phyloP scores from a whole-genome alignment of 2,888 invertebrate genomes.

The Andrena trimmerana region DNA sequence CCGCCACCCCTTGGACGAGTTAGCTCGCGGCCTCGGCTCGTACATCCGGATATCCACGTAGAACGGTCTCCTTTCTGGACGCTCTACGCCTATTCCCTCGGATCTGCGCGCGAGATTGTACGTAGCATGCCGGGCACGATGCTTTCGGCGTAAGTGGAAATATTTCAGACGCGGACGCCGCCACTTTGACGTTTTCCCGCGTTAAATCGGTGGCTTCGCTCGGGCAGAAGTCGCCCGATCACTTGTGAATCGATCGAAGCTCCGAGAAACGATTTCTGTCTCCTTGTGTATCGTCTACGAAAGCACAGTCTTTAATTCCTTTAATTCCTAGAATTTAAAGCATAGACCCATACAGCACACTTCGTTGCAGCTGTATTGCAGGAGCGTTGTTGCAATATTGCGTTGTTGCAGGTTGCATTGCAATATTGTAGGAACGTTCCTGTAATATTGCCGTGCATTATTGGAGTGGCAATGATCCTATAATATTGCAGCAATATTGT shows the following conservation, averaged over 20 bases:
- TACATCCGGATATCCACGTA: conserved; percentile 67
- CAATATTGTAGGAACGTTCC: too few species aligned
- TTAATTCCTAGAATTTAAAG: too few species aligned
- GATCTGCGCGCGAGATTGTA: not conserved
- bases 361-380: too few species aligned
- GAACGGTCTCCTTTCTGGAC: conserved; percentile 52
- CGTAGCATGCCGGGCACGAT: conserved; percentile 73
- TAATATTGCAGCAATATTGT: too few species aligned
- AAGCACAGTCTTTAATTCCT: too few species aligned
- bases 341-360: too few species aligned
- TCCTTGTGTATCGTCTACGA: too few species aligned
- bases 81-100: conserved; percentile 24
- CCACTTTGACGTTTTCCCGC: conserved; percentile 18
- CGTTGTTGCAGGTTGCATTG: too few species aligned
- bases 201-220: not conserved
- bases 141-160: conserved; percentile 71
- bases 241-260: not conserved
- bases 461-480: too few species aligned
- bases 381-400: too few species aligned
- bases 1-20: conserved; percentile 18
- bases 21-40: conserved; percentile 34
- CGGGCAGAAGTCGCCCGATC: not conserved
- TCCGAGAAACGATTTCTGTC: not conserved
- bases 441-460: too few species aligned
- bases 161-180: conserved; percentile 61